phyloP scores from a whole-genome alignment of 1,140 invertebrate genomes.

The Patella vulgata region DNA sequence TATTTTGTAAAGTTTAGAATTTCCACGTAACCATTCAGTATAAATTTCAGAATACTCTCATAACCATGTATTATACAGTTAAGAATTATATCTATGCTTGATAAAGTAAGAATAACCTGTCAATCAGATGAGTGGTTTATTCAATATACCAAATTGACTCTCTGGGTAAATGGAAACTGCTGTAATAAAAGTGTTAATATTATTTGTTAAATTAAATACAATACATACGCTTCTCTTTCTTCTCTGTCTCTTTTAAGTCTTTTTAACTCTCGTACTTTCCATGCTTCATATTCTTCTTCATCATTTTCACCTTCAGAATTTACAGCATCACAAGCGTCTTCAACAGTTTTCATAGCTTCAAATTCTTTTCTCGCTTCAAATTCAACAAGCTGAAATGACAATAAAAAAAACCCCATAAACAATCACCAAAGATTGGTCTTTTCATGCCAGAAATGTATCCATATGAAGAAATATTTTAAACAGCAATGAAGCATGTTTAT shows the following conservation, averaged over 20 bases:
- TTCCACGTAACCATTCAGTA: no score
- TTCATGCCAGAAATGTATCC: neutral
- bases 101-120: constrained; percentile 1
- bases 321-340: constrained; percentile 78
- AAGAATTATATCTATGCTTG: neutral
- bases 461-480: neutral
- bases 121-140: no score
- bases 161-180: no score
- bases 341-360: constrained; percentile 74
- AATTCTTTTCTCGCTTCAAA: constrained; percentile 76
- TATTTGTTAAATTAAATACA: no score
- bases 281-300: constrained; percentile 96
- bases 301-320: constrained; percentile 98
- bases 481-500: no score
- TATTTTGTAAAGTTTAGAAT: no score
- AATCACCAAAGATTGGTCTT: neutral
- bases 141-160: no score
- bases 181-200: no score
- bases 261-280: constrained; percentile 95
- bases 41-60: no score
- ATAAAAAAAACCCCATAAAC: neutral
- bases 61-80: neutral
- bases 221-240: constrained; percentile 85
- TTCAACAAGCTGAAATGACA: constrained; percentile 79
- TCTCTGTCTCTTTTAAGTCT: constrained; percentile 95